phyloP scores from a whole-genome alignment of 92 coral and sea anemone genomes.

The Metridium senile region DNA sequence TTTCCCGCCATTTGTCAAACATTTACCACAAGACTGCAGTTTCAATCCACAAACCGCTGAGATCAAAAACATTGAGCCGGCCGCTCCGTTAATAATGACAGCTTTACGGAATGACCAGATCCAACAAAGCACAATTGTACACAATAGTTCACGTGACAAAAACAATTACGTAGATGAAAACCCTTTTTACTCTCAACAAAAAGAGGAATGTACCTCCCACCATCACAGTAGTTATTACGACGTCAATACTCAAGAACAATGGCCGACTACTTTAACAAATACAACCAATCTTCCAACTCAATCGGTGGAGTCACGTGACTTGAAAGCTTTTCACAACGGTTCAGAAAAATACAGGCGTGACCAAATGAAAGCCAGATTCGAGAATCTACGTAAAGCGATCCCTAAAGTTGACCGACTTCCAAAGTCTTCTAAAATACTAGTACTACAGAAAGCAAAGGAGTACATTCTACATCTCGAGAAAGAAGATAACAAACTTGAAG shows the following conservation, averaged over 20 bases:
- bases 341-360: conserved; percentile 37
- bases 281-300: background rate
- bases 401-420: conserved; percentile 23
- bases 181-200: too few relatives aligned
- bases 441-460: conserved; percentile 20
- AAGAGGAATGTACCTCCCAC: too few relatives aligned
- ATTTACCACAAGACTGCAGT: background rate
- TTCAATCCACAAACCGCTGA: background rate
- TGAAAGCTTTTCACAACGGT: conserved; percentile 23
- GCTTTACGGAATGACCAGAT: too few relatives aligned
- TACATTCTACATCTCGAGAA: conserved; percentile 4
- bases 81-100: too few relatives aligned
- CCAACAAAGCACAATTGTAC: too few relatives aligned
- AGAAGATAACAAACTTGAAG: conserved; percentile 20
- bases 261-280: background rate
- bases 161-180: too few relatives aligned
- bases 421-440: conserved; percentile 32
- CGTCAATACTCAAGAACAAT: background rate
- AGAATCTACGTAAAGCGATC: conserved; percentile 22
- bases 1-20: background rate
- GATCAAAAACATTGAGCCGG: too few relatives aligned
- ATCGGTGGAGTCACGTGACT: background rate
- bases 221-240: background rate
- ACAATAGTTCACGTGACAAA: too few relatives aligned
- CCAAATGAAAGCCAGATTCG: conserved; percentile 35